A percentile compares a stretch with the other conserved stretches of the same genome.
phyloP scores from a whole-genome alignment of 2,888 invertebrate species.

The Zelleria hepariella region DNA sequence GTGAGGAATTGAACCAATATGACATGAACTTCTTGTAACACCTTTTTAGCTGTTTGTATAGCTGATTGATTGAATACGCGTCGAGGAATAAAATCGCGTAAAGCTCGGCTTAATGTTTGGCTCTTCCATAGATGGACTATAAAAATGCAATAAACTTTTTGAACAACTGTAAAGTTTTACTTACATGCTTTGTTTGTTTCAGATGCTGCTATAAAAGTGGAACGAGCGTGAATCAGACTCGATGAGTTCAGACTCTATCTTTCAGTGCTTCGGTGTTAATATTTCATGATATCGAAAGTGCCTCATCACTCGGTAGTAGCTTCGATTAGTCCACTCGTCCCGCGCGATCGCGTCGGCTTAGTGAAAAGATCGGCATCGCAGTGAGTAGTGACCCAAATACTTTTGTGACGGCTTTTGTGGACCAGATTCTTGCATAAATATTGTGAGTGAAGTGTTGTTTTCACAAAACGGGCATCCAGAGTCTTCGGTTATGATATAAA shows the following conservation, averaged over 20 bases:
- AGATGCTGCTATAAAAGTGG: neutral
- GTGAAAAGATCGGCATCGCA: neutral
- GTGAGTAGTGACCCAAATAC: neutral
- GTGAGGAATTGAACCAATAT: too few species aligned
- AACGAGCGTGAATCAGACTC: neutral
- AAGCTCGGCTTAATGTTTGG: neutral
- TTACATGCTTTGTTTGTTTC: neutral
- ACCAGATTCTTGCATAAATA: slow-evolving; percentile 17
- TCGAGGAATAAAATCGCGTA: neutral
- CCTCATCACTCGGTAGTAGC: slow-evolving; percentile 25
- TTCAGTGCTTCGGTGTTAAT: slow-evolving; percentile 18
- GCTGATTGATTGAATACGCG: neutral
- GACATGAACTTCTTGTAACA: too few species aligned
- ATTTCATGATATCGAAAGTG: slow-evolving; percentile 23
- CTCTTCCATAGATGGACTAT: neutral
- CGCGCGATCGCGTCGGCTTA: neutral
- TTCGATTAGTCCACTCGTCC: slow-evolving; percentile 1
- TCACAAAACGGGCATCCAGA: slow-evolving; percentile 27
- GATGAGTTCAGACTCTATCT: slow-evolving; percentile 5
- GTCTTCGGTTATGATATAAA: slow-evolving; percentile 51
- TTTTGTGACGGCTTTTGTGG: slow-evolving; percentile 11
- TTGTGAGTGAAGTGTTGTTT: slow-evolving; percentile 27
- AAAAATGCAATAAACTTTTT: neutral
- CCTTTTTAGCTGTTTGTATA: neutral
- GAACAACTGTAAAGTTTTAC: neutral